Evolutionary conservation across 2,888 invertebrate species (phyloP).

Genomic region (Tromatobia lineatoria): DNA sequence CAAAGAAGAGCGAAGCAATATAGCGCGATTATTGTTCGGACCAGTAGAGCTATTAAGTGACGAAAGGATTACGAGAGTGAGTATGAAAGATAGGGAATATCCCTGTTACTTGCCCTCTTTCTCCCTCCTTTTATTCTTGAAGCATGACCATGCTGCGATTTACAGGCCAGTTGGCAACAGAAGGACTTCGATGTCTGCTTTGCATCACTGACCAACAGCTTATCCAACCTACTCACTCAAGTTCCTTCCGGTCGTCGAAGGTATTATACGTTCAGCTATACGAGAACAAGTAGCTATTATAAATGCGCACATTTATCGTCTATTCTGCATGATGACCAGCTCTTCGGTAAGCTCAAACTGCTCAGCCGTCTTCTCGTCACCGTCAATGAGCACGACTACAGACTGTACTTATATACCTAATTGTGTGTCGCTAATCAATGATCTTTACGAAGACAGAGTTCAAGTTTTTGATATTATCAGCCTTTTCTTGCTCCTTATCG

Average conservation of each 20-base stretch:
- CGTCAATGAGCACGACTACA: too few species aligned
- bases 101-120: conserved; percentile 65
- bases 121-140: conserved; percentile 64
- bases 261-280: not conserved
- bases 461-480: too few species aligned
- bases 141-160: conserved; percentile 72
- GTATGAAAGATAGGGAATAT: conserved; percentile 47
- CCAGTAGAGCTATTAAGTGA: conserved; percentile 72
- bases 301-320: not conserved
- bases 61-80: conserved; percentile 66
- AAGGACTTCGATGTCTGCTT: conserved; percentile 67
- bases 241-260: not conserved
- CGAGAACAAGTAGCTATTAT: not conserved
- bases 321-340: conserved; percentile 9
- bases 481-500: too few species aligned
- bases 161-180: conserved; percentile 70
- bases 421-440: too few species aligned
- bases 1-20: conserved; percentile 9
- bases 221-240: not conserved
- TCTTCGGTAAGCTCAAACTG: not conserved
- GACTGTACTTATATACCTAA: too few species aligned
- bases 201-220: conserved; percentile 61
- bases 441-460: too few species aligned
- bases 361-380: not conserved
- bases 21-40: conserved; percentile 70